These are phyloP conservation scores for Hoplodrina blanda DNA, from an alignment of 2,888 invertebrate genomes.

Conservation along the genomic window DNA sequence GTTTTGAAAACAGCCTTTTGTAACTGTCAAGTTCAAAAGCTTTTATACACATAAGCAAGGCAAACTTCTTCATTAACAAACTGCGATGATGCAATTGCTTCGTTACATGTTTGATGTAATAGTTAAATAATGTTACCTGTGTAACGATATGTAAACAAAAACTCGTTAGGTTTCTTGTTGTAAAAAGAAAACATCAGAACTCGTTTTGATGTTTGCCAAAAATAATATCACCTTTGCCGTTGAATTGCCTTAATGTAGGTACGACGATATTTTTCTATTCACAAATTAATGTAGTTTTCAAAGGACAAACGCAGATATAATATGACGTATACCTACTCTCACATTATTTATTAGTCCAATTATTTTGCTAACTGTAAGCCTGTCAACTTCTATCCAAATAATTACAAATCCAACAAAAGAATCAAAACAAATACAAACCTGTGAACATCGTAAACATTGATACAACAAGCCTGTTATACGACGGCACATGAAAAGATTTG, in stretches of 20 bases:
- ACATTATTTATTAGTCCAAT: slow-evolving; percentile 2
- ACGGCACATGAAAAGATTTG: slow-evolving; percentile 61
- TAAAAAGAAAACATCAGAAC: not conserved
- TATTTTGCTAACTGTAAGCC: slow-evolving; percentile 9
- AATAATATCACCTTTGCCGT: not conserved
- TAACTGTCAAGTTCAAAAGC: slow-evolving; percentile 45
- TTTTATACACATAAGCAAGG: slow-evolving; percentile 30
- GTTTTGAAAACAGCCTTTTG: slow-evolving; percentile 37
- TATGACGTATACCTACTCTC: not conserved
- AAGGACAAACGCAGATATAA: not conserved
- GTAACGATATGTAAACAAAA: slow-evolving; percentile 24
- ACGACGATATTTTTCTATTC: not conserved
- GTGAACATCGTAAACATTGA: slow-evolving; percentile 37
- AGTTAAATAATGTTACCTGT: slow-evolving; percentile 50
- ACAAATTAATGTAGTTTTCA: not conserved
- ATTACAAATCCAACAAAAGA: slow-evolving; percentile 20
- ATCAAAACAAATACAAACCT: slow-evolving; percentile 10
- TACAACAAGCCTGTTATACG: slow-evolving; percentile 51
- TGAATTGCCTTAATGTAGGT: not conserved
- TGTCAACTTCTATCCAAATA: not conserved
- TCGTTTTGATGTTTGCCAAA: slow-evolving; percentile 8
- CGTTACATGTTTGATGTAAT: slow-evolving; percentile 29
- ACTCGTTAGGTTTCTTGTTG: slow-evolving; percentile 4
- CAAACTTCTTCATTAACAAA: slow-evolving; percentile 15
- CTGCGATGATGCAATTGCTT: slow-evolving; percentile 42